A percentile compares a stretch with the other conserved stretches of the same genome.
Evolutionary conservation across 2,888 invertebrate genomes (phyloP).

Genomic region (Lepidochitona cinerea): DNA sequence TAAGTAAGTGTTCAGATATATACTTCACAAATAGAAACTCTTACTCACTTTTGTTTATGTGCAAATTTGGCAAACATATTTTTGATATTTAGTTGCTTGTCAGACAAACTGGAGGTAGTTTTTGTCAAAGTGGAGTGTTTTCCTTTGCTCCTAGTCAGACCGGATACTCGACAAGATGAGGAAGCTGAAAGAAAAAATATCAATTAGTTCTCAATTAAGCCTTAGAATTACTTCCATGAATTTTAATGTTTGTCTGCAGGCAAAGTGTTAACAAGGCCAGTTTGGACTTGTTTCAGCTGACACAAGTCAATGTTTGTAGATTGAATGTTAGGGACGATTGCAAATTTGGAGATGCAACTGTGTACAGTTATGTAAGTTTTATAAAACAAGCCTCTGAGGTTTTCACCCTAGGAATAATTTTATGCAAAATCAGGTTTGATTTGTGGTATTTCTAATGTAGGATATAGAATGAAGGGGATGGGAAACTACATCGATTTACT

Average conservation of each 20-base stretch:
- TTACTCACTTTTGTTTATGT: slow-evolving; percentile 4
- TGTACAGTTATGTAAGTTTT: too few species aligned
- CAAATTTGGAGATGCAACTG: too few species aligned
- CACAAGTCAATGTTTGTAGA: neutral
- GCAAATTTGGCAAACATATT: slow-evolving; percentile 3
- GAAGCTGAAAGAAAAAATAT: neutral
- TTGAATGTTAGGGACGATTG: too few species aligned
- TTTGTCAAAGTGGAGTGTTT: neutral
- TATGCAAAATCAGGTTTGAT: too few species aligned
- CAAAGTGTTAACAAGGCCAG: neutral
- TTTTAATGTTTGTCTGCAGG: neutral
- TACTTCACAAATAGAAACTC: too few species aligned
- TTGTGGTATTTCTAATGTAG: too few species aligned
- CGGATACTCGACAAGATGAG: neutral
- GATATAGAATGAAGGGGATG: too few species aligned
- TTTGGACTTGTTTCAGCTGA: neutral
- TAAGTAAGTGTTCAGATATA: too few species aligned
- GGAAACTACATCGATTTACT: too few species aligned
- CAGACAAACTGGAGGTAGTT: neutral
- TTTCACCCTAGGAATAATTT: too few species aligned
- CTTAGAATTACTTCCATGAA: neutral
- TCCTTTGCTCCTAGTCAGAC: neutral
- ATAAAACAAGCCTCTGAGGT: too few species aligned
- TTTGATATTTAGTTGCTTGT: neutral
- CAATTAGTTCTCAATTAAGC: neutral